Evolutionary conservation across 2,113 vertebrate species (phyloP), one percentile per base, ranked within the genome.

Genomic region (Andinoacara biseriatus): DNA sequence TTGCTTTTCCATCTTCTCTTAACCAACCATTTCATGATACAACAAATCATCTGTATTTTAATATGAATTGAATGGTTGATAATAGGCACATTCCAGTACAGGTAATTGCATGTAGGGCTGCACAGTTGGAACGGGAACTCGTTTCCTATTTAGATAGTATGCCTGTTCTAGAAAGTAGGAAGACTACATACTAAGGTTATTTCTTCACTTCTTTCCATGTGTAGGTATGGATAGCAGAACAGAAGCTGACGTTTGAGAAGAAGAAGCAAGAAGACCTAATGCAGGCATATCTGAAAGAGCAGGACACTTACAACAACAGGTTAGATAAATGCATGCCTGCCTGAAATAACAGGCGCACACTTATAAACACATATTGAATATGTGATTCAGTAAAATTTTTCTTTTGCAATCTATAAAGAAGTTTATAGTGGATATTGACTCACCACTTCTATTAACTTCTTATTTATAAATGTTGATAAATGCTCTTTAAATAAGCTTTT

Each of bases 141-240:
- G 1, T 17, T 3, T 17, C 15, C 15, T 17, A 17, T 17, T 6
- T 10, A 17, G 46, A 49, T 17, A 10, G 46, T 17, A 49, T 49
- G 35, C 2, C 11, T 20, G 6, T 20, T 3, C 10, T 2, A 8
- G 5, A 3, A n/a, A 38, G 10, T 20, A 26, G 6, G 7, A 7
- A 9, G 10, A 5, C 20, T 14, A 2, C 74, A 7, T 58, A 20
- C 7, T 38, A 40, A 10, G 35, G 8, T 38, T 8, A 38, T 31
- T 9, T 54, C 7, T 8, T 40, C 59, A 33, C 61, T 10, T 26
- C 3, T 54, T 33, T 75, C 20, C 60, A 24, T 31, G 24, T n/a
- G 20, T 90, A 99, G 98, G 98, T 99, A 97, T 99, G 98, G 98
- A 99, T 99, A 92, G 98, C 98, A 18, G 98, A 99, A 87, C 98